phyloP scores from a whole-genome alignment of 2,888 invertebrate genomes.

The Nephrocerus scutellatus region DNA sequence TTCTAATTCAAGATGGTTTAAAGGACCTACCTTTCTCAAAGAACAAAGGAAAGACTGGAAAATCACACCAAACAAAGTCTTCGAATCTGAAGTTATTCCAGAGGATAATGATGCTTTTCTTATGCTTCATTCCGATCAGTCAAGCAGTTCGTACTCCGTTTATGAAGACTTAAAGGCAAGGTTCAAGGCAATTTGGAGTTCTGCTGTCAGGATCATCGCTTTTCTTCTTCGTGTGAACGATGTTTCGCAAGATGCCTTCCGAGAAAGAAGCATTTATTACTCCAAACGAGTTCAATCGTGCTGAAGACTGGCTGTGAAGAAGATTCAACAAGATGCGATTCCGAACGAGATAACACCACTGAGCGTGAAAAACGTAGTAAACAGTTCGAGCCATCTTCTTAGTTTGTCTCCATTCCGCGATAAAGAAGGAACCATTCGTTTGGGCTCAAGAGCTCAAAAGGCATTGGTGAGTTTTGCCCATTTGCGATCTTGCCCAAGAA shows the following conservation, averaged over 20 bases:
- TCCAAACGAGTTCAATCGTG: neutral
- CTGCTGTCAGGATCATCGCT: slow-evolving; percentile 1
- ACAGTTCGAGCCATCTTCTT: neutral
- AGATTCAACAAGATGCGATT: slow-evolving; percentile 6
- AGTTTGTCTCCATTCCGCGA: too few relatives aligned
- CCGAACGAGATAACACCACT: slow-evolving; percentile 1
- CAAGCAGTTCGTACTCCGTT: neutral
- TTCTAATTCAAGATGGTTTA: too few relatives aligned
- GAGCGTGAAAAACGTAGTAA: neutral
- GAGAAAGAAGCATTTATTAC: too few relatives aligned
- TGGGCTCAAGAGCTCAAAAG: too few relatives aligned
- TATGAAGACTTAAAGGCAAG: slow-evolving; percentile 4
- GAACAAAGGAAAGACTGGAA: neutral
- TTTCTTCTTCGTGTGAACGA: slow-evolving; percentile 4
- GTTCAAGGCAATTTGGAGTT: slow-evolving; percentile 5
- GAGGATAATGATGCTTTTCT: slow-evolving; percentile 1
- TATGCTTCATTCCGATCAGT: neutral
- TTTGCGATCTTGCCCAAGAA: too few relatives aligned
- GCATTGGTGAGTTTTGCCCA: too few relatives aligned
- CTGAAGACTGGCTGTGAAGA: too few relatives aligned
- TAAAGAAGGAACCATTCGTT: slow-evolving; percentile 1
- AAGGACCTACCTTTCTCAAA: too few relatives aligned
- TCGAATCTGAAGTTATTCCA: neutral
- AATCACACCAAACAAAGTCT: neutral
- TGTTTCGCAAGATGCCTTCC: neutral